Evolutionary conservation across 2,888 invertebrate species (phyloP), one percentile per base, ranked within the genome.

Genomic region (Kuschelorhynchus macadamiae): DNA sequence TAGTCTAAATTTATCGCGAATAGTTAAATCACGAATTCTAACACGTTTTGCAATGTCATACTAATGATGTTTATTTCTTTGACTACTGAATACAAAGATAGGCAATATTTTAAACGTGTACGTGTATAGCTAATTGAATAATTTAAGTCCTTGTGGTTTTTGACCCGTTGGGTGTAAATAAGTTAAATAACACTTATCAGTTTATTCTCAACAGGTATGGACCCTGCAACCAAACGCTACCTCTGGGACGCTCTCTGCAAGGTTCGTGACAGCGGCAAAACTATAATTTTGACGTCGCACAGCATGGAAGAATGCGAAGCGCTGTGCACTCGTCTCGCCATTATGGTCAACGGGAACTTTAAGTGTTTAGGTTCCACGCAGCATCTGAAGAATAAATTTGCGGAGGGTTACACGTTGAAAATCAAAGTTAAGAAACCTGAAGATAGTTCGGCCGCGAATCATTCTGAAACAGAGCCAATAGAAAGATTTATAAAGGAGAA

Each of bases 291-390:
- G 65, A 95, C 95, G 14, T 94, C 94, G 42, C 93, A 93, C 85
- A 92, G 92, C 80, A 93, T 94, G 92, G 93, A 93, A 83, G 94
- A 94, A 83, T 93, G 93, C 82, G 94, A 94, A 84, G 93, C 93
- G 14, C 85, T 94, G 17, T 94, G 94, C 81, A 91, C 92, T 1
- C 86, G 93, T 3, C 82, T 94, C 73, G 93, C 93, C 36, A 91
- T 94, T 71, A 94, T 94, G 94, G 93, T 93, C n/a, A 92, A 92
- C 81, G 94, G 94, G 0, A 87, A 88, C 72, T 91, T 94, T 81
- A 89, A 89, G 79, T 94, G 94, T 76, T 85, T 94, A 44, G 94
- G 94, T 14, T 91, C 93, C 0, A 90, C 91, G 41, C 94, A 94
- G 76, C 93, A 93, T 80, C 85, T 94, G 59, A 94, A 94, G 81